A percentile compares a stretch with the other conserved stretches of the same genome.
phyloP scores from a whole-genome alignment of 2,113 vertebrate species.

The Sorex fumeus region DNA sequence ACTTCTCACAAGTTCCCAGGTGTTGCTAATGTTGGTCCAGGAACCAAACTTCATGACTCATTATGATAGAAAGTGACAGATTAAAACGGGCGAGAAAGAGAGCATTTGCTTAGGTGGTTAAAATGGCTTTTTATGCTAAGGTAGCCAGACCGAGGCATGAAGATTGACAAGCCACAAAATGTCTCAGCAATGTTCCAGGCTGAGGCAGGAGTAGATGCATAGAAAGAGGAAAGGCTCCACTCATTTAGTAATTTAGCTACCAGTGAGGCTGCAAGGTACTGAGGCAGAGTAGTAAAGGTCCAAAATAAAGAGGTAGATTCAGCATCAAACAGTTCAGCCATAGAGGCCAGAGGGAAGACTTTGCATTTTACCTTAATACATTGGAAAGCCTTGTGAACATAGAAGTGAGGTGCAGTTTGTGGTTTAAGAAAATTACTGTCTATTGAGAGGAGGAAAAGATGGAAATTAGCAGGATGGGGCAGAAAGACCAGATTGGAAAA shows the following conservation, averaged over 20 bases:
- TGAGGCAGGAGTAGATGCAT: background rate
- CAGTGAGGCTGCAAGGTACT: background rate
- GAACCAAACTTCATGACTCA: background rate
- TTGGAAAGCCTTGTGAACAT: background rate
- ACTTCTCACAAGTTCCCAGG: background rate
- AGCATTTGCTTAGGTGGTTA: background rate
- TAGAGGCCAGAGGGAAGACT: fast-evolving
- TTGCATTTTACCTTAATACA: background rate
- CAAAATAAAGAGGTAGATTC: background rate
- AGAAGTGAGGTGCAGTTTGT: background rate
- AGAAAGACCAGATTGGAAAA: background rate
- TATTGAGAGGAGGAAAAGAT: background rate
- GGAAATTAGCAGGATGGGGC: background rate
- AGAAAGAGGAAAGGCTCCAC: background rate
- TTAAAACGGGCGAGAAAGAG: no score
- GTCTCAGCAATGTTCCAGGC: background rate
- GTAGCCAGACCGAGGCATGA: background rate
- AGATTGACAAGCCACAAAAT: background rate
- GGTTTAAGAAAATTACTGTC: background rate
- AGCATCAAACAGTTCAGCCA: fast-evolving
- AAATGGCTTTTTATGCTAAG: background rate
- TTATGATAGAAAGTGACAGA: background rate
- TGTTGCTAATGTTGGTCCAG: background rate
- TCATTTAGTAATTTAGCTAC: background rate
- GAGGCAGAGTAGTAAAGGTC: background rate